Evolutionary conservation across 2,888 invertebrate genomes (phyloP).

Genomic region (Polymixis flavicincta): DNA sequence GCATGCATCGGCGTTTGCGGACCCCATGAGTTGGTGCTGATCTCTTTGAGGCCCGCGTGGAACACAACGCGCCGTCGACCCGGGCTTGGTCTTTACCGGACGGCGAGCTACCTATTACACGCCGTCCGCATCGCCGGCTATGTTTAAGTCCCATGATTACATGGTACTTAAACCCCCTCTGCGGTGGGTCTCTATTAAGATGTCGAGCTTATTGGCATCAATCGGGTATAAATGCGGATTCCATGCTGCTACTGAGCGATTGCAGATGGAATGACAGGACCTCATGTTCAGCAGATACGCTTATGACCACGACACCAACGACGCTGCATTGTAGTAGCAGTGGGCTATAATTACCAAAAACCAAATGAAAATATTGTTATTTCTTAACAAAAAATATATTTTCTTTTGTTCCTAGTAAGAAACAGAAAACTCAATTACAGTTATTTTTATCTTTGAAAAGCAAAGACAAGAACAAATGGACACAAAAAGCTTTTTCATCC

Average conservation of each 20-base stretch:
- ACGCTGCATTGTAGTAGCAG: background rate
- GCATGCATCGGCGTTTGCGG: too few species aligned
- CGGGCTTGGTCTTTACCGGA: too few species aligned
- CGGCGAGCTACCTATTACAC: too few species aligned
- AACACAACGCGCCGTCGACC: too few species aligned
- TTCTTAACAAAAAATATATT: background rate
- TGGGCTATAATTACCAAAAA: background rate
- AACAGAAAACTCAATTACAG: slow-evolving; percentile 9
- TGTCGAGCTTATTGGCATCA: background rate
- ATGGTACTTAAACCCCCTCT: too few species aligned
- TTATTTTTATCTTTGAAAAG: slow-evolving; percentile 20
- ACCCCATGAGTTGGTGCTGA: too few species aligned
- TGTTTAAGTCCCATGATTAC: background rate
- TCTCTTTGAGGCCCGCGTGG: too few species aligned
- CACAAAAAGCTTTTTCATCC: background rate
- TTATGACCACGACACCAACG: background rate
- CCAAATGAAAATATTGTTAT: background rate
- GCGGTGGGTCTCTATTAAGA: background rate
- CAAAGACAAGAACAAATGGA: slow-evolving; percentile 9
- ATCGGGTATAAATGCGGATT: background rate
- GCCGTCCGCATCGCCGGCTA: background rate
- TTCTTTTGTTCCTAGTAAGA: background rate
- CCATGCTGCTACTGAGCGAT: background rate
- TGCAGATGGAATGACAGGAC: background rate
- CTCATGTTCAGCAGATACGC: background rate